Evolutionary conservation across 2,113 vertebrate genomes (phyloP), one percentile per base, ranked within the genome.

Genomic region (Alces alces): DNA sequence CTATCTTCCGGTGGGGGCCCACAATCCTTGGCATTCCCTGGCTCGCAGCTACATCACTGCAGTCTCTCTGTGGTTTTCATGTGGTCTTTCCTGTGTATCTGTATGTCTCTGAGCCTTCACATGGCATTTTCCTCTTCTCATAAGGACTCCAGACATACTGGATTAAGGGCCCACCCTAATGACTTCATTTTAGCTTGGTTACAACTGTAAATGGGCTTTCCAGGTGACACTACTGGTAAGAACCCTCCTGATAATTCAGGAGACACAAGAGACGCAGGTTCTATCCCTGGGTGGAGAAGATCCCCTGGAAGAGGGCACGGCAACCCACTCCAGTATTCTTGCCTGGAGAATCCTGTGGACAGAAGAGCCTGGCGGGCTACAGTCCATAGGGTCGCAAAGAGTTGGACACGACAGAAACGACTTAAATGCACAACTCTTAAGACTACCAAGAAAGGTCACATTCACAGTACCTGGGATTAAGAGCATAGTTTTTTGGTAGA

Each of bases 381-480:
- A 76, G 23, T 76, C 39, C 39, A 4, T 4, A 43, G 39, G 23
- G 39, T 43, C 0, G 0, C 23, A 76, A 27, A 76, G 39, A 76
- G 39, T 4, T 76, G 36, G 36, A 76, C 39, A 76, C 0, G 6
- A 76, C 39, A 2, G 7, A 76, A 43, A 12, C 0, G 1, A 43
- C 70, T 76, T 76, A 27, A 43, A 43, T 27, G 39, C 70, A 7
- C 39, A 43, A 7, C 39, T 43, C 21, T 76, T 43, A 43, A 91
- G 27, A 89, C 17, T 43, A 94, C 28, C 73, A 97, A 80, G 84
- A 28, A 60, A 39, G 23, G 16, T 85, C 76, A 57, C 55, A 64
- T 43, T 17, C 57, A 58, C 17, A 43, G 19, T 85, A 27, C 6
- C 6, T 33, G 15, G 5, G 5, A 5, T 54, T 58, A 19, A 16